Base-by-base conservation (phyloP, 2,888 invertebrate genomes). In the Lathronympha strigana region DNA sequence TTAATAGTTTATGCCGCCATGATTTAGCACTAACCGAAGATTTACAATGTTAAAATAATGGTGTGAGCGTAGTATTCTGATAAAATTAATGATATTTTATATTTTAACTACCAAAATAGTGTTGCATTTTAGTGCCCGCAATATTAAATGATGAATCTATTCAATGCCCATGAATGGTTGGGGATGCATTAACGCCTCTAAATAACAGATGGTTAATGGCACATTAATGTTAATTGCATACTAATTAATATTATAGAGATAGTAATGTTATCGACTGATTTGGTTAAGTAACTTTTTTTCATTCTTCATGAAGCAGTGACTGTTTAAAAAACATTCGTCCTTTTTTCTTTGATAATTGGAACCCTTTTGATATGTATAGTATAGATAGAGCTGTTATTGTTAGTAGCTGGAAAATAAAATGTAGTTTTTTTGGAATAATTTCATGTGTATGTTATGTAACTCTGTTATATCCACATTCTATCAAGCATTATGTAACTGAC, bases 191-290 rank as follows among this genome's bases (percentile, higher is more conserved):
- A 17, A 53, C 31, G 33, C 31, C 40, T 23, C 31, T 13, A 17
- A 33, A 36, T 53, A 25, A 57, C 40, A 51, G 4, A 61, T 61
- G 51, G 61, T 28, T 28, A 50, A 60, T 19, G 31, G 51, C 33
- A 33, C 19, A 33, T 33, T 33, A 33, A 63, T 68, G 38, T 36
- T 54, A 57, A 33, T 43, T 19, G 15, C 55, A 63, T 57, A 58
- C 45, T 43, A 45, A 33, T 54, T 43, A 45, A 33, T 28, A 51
- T 61, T 57, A 50, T 55, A 47, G 60, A 57, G 38, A 40, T 68
- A 63, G 31, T 67, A 55, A 66, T 70, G 36, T 77, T 78, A 79
- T 82, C 77, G 87, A 87, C 87, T 87, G 87, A 88, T 86, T 87
- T 86, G 81, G 74, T 86, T 86, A 85, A 85, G 86, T 83, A 77